Evolutionary conservation across 2,113 vertebrate species (phyloP), one percentile per base, ranked within the genome.

Genomic region (Pipra filicauda): DNA sequence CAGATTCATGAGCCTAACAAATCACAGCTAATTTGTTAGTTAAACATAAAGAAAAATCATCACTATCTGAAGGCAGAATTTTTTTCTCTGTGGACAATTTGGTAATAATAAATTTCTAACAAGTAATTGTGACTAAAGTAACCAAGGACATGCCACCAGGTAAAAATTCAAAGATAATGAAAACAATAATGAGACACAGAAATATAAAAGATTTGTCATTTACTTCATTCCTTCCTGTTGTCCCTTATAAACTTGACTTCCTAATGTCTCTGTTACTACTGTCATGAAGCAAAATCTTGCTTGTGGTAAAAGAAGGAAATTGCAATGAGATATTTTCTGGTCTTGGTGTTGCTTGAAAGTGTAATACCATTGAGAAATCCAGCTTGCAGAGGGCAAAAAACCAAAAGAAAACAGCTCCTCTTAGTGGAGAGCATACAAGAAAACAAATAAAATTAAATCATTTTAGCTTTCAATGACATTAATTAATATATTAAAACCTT

Each of bases 271-370:
- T 85, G 13, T 55, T 64, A 3, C 0, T 71, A 19, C n/a, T 62
- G 20, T 54, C 41, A 86, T 33, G 21, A 73, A 51, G 8, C 15
- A 65, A 33, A 65, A 24, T 76, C 20, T 78, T 74, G 9, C 20
- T 55, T 46, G 6, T 66, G n/a, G 22, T 62, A 31, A 87, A 51
- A 74, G 6, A 12, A 59, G 4, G 4, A 24, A 83, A n/a, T 11
- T 12, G 15, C 4, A 91, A n/a, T 0, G 0, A 72, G 37, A 28
- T 33, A 33, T 39, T 43, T 93, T 90, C 31, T 4, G 0, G 10
- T 9, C 6, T 27, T 55, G 11, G 6, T 46, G 4, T 16, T 26
- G 3, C 20, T 31, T 52, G 30, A 73, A 61, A 20, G 16, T 20
- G 4, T 12, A 52, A 28, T 14, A 12, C 3, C 37, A 22, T 26